Base-by-base conservation (phyloP, 2,888 invertebrate species). In the Stenichneumon culpator region DNA sequence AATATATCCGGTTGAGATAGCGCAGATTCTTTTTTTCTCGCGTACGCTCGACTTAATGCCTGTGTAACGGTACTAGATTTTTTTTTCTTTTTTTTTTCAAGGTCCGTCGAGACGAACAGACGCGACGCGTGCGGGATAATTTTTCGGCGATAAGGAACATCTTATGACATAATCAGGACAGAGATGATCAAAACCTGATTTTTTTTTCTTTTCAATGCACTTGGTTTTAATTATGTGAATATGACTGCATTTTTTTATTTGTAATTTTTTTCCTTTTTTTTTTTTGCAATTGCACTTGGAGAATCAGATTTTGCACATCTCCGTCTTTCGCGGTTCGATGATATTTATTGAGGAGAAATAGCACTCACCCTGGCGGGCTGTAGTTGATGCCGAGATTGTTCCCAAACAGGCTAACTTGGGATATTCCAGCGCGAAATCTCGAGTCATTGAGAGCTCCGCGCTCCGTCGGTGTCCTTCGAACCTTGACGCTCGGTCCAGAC, bases 341-440 rank as follows among this genome's bases (percentile, higher is more conserved):
- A 7, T 28, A 11, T 65, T 32, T 4, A 16, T 44, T 57, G n/a
- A 7, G 44, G 47, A 7, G 52, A 50, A 65, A 52, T 44, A 75
- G 28, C 73, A 90, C 91, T 93, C 84, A 94, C 94, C 92, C 93
- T 36, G 93, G 92, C 54, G 93, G 94, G 87, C 91, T 92, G 88
- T 92, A 97, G 87, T 97, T 97, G 74, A 98, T 94, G 86, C 96
- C 95, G 90, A 97, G 95, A 69, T 95, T 94, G 87, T 95, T 94
- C 11, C 97, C 97, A 91, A 97, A 97, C 47, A 98, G 93, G 87
- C 96, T 95, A 72, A 97, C 94, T 32, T 95, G 94, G 7, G 95
- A 93, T 69, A 96, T 95, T 14, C 95, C 95, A 36, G 95, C 94
- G 84, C 92, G 93, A 79, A 93, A 89, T 88, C 92, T 89, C n/a